A percentile compares a stretch with the other conserved stretches of the same genome.
Evolutionary conservation across 2,888 invertebrate genomes (phyloP).

Genomic region (Eilema caniola): DNA sequence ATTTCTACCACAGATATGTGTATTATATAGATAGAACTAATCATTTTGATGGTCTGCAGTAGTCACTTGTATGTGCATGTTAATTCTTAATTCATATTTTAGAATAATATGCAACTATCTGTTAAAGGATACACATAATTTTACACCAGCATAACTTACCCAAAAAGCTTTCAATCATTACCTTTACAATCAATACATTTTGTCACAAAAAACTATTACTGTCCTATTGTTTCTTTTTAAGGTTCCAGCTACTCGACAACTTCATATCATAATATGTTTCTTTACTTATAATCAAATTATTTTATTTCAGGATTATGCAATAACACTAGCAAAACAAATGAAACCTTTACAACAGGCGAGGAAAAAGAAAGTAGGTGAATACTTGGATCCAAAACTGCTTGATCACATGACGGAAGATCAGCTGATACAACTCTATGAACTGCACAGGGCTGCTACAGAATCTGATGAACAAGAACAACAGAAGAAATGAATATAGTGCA

Average conservation of each 20-base stretch:
- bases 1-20: no score
- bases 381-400: constrained; percentile 88
- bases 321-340: constrained; percentile 91
- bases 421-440: constrained; percentile 93
- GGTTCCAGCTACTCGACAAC: no score
- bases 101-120: neutral
- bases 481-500: constrained; percentile 27
- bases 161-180: neutral
- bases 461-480: constrained; percentile 22
- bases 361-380: constrained; percentile 88
- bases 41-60: no score
- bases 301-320: constrained; percentile 90
- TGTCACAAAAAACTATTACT: neutral
- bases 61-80: no score
- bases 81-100: no score
- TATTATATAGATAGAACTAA: no score
- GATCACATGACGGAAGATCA: constrained; percentile 93
- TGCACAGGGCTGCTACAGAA: constrained; percentile 88
- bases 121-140: no score
- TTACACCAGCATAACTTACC: no score
- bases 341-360: constrained; percentile 88
- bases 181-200: neutral
- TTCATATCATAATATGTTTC: no score
- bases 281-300: neutral
- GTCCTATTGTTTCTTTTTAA: no score